Evolutionary conservation across 92 coral and sea anemone genomes (phyloP).

Genomic region (Porites divaricata): DNA sequence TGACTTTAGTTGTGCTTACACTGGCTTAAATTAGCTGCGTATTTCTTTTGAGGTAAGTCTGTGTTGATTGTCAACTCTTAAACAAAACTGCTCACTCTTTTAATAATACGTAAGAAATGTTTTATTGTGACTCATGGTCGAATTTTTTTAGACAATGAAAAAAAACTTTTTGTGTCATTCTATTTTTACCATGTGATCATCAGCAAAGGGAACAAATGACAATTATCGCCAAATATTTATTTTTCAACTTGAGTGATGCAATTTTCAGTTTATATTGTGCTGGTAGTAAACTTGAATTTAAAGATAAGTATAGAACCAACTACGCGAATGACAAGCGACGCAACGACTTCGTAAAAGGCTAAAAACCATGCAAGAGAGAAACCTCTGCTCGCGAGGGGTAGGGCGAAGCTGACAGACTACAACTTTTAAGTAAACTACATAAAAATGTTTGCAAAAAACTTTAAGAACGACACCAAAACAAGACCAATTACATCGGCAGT

Average conservation of each 20-base stretch:
- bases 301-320: not conserved
- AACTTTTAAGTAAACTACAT: too few relatives aligned
- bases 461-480: too few relatives aligned
- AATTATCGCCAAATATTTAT: not conserved
- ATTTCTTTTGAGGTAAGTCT: not conserved
- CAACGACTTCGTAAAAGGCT: not conserved
- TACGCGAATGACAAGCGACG: not conserved
- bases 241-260: not conserved
- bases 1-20: not conserved
- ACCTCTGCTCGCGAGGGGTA: too few relatives aligned
- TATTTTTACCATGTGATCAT: slow-evolving; percentile 1
- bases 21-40: not conserved
- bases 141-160: not conserved
- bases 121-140: not conserved
- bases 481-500: too few relatives aligned
- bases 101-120: too few relatives aligned
- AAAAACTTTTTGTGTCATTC: not conserved
- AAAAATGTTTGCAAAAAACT: too few relatives aligned
- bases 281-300: not conserved
- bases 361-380: too few relatives aligned
- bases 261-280: too few relatives aligned
- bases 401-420: too few relatives aligned
- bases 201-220: not conserved
- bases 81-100: too few relatives aligned
- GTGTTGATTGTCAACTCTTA: not conserved